Percentiles rank a stretch among this genome's conserved stretches.
These are phyloP conservation scores for Tortricodes alternella DNA, from an alignment of 2,888 invertebrate genomes.

Conservation along the genomic window DNA sequence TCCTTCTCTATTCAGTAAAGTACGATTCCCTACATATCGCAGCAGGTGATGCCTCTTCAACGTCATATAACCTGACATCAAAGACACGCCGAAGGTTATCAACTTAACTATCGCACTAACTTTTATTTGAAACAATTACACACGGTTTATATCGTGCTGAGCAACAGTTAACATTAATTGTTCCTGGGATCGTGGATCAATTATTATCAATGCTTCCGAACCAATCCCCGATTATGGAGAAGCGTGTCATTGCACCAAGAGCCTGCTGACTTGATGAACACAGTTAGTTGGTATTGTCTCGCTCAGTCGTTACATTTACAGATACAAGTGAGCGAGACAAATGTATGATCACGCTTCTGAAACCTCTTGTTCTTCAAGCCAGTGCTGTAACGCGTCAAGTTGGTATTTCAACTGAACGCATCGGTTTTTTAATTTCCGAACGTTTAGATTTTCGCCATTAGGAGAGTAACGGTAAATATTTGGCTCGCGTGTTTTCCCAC, in stretches of 20 bases:
- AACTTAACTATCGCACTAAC: not conserved
- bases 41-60: not conserved
- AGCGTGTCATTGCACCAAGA: conserved; percentile 61
- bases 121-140: conserved; percentile 26
- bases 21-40: no score
- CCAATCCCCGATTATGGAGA: conserved; percentile 63
- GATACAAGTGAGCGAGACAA: no score
- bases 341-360: no score
- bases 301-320: no score
- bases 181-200: conserved; percentile 44
- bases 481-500: conserved; percentile 65
- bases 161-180: conserved; percentile 43
- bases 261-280: no score
- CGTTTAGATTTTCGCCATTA: conserved; percentile 48
- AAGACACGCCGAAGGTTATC: conserved; percentile 3
- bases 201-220: conserved; percentile 69
- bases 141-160: conserved; percentile 45
- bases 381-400: no score
- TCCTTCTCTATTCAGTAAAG: no score
- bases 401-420: no score
- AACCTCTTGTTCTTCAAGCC: no score
- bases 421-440: conserved; percentile 10
- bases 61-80: conserved; percentile 5
- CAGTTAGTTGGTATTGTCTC: no score
- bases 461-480: conserved; percentile 60